Percentiles rank a stretch among this genome's conserved stretches.
phyloP scores from a whole-genome alignment of 30 jellyfish, hydroid and myxozoan species.

The Nemopilema nomurai region DNA sequence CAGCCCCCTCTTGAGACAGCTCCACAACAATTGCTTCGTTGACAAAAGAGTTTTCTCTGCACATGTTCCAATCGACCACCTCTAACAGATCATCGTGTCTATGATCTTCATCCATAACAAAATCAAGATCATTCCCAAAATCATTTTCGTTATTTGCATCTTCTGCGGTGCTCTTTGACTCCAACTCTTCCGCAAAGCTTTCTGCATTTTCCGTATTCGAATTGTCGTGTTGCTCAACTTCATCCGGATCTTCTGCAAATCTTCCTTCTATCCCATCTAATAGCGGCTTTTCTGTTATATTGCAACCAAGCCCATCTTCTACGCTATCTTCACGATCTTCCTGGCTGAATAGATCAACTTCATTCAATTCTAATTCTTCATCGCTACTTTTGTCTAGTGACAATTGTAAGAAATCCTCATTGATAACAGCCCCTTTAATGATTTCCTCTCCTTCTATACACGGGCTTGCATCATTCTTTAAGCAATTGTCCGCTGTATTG shows the following conservation, averaged over 20 bases:
- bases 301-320: neutral
- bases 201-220: neutral
- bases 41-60: constrained; percentile 54
- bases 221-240: neutral
- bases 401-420: neutral
- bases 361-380: neutral
- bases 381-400: neutral
- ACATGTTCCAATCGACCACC: constrained; percentile 1
- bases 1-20: constrained; percentile 24
- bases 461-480: neutral
- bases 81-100: neutral
- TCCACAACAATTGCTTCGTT: constrained; percentile 35
- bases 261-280: neutral
- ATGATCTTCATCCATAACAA: neutral
- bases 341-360: neutral
- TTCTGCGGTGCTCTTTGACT: neutral
- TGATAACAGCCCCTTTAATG: neutral
- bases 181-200: neutral
- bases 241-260: neutral
- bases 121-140: neutral
- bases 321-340: neutral
- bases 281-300: too few species aligned
- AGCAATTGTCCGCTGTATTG: neutral
- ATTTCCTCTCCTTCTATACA: neutral
- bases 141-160: neutral